Conservation (phyloP, 2,888 invertebrate genomes). For the Epirrhoe alternata region DNA sequence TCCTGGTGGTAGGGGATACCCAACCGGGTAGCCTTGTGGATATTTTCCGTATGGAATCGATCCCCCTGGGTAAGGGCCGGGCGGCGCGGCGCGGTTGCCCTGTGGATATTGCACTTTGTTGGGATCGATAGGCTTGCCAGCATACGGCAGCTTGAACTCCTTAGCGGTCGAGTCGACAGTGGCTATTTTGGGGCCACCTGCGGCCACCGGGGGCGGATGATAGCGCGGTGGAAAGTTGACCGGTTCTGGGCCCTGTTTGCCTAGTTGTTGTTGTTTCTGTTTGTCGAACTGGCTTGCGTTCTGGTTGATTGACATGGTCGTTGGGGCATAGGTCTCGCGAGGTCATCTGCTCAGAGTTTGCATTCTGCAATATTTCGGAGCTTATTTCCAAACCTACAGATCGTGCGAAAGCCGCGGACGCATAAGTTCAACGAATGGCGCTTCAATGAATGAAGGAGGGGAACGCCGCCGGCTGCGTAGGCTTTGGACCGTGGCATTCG, state of each 20-base stretch:
- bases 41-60: conserved; percentile 70
- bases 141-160: conserved; percentile 76
- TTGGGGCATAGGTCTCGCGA: conserved; percentile 56
- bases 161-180: conserved; percentile 84
- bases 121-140: conserved; percentile 69
- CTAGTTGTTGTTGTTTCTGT: conserved; percentile 82
- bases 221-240: conserved; percentile 90
- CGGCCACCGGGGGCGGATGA: conserved; percentile 90
- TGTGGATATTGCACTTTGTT: conserved; percentile 72
- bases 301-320: conserved; percentile 83
- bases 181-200: conserved; percentile 86
- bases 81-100: conserved; percentile 56
- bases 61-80: conserved; percentile 67
- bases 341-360: conserved; percentile 64
- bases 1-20: conserved; percentile 73
- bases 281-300: conserved; percentile 79
- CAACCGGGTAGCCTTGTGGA: conserved; percentile 71
- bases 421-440: conserved; percentile 81
- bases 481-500: conserved; percentile 82
- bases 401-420: conserved; percentile 67
- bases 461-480: conserved; percentile 81
- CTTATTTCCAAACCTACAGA: conserved; percentile 68
- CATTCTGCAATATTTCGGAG: conserved; percentile 56
- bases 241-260: conserved; percentile 82
- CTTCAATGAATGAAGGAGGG: conserved; percentile 81